phyloP scores from a whole-genome alignment of 2,113 vertebrate species.

The Jacana jacana region DNA sequence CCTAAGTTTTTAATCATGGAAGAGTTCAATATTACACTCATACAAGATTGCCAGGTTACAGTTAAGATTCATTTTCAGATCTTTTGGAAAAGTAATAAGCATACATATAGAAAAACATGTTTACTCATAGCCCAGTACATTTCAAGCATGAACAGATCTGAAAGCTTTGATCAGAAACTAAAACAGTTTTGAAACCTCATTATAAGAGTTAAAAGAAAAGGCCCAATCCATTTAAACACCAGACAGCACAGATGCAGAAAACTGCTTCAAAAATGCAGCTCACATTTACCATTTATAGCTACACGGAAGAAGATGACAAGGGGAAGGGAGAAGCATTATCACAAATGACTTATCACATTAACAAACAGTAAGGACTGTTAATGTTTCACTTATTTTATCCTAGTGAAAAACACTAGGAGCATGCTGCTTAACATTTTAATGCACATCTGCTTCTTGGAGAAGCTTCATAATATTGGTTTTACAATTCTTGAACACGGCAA shows the following conservation, averaged over 20 bases:
- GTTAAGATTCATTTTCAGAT: not conserved
- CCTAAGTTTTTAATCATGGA: not conserved
- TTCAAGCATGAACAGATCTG: slow-evolving; percentile 43
- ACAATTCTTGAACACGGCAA: not conserved
- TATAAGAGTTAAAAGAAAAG: slow-evolving; percentile 54
- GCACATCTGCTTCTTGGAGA: not conserved
- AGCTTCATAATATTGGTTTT: not conserved
- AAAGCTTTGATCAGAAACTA: slow-evolving; percentile 46
- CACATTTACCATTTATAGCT: slow-evolving; percentile 11
- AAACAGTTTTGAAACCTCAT: slow-evolving; percentile 50
- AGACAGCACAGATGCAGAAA: not conserved
- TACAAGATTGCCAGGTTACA: not conserved
- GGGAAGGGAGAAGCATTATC: not conserved
- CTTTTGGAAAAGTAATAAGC: slow-evolving; percentile 11
- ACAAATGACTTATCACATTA: not conserved
- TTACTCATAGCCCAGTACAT: not conserved
- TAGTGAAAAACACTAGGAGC: not conserved
- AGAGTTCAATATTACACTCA: not conserved
- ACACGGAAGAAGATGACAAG: not conserved
- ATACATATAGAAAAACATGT: not conserved
- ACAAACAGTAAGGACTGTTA: slow-evolving; percentile 27
- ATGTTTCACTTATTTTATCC: not conserved
- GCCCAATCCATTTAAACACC: slow-evolving; percentile 46
- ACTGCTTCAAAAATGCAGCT: slow-evolving; percentile 23
- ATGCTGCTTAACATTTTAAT: not conserved